Percentiles rank a stretch among this genome's conserved stretches.
phyloP scores from a whole-genome alignment of 2,797 vertebrate species.

The Mus spretus region DNA sequence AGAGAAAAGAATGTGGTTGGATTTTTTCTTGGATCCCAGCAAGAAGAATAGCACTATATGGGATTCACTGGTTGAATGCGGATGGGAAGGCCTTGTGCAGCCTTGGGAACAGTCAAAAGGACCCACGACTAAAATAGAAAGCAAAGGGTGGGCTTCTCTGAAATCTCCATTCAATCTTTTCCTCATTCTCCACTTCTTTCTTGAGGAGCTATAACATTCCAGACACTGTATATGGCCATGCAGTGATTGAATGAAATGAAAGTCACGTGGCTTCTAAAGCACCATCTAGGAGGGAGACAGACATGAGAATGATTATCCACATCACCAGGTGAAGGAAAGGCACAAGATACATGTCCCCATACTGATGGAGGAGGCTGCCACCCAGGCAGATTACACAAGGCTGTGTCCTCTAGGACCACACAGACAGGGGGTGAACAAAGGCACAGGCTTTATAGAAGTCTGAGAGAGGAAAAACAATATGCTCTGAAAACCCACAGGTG shows the following conservation, averaged over 20 bases:
- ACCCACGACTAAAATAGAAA: neutral
- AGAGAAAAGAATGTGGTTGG: slow-evolving; percentile 71
- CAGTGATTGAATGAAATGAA: neutral
- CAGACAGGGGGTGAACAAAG: neutral
- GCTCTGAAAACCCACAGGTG: neutral
- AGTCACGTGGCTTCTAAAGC: neutral
- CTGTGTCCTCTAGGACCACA: neutral
- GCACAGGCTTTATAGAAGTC: neutral
- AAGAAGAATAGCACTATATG: neutral
- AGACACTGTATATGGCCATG: neutral
- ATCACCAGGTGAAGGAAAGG: neutral
- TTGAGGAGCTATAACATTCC: neutral
- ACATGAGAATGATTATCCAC: neutral
- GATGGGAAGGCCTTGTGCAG: neutral
- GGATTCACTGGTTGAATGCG: slow-evolving; percentile 1
- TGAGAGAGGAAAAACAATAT: neutral
- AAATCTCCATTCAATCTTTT: neutral
- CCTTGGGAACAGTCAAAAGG: neutral
- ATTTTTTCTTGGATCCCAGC: slow-evolving; percentile 63
- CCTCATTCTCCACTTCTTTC: neutral
- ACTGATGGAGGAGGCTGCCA: neutral
- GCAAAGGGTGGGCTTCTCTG: neutral
- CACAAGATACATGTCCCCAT: neutral
- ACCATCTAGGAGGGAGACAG: neutral
- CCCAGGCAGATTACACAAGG: neutral